Base-by-base conservation (phyloP, 2,888 invertebrate species). In the Eremobia ochroleuca region DNA sequence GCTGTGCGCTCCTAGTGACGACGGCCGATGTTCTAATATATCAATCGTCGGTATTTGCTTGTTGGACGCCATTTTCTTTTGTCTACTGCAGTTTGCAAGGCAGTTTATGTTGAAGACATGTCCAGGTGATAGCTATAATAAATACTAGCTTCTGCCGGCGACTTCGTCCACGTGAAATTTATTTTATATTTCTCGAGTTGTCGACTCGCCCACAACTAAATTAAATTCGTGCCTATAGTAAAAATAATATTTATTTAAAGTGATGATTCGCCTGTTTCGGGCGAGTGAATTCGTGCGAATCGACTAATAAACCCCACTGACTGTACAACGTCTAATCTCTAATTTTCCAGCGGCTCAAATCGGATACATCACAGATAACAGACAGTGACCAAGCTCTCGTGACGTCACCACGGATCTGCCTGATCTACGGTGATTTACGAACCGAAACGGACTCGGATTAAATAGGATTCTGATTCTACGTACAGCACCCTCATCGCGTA, bases 1-100 rank as follows among this genome's bases (percentile, higher is more conserved):
- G 65, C 64, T 87, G 73, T 76, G 88, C 83, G 72, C 66, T 73
- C 79, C 74, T 66, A 66, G 86, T 86, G 75, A 81, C 85, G 67
- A 64, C 43, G 64, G 37, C 85, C 85, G 68, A 64, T 74, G 67
- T 74, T 68, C 74, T 49, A 73, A 73, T 85, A 52, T 73, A 73
- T 85, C 74, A 52, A 66, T 58, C 59, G 61, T 34, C 59, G 52
- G 59, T 80, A 78, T 84, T 79, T 67, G 34, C 52, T 21, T 79
- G 66, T 58, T 71, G 15, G n/a, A 31, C 21, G 46, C 21, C 46
- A 73, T 73, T 81, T 81, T 55, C 31, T 52, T 73, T 58, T 34
- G 61, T 62, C 21, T 0, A 21, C 2, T 21, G 18, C 49, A 49
- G n/a, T 49, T 49, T 49, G 49, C 49, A 49, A 49, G 49, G 8